phyloP scores from a whole-genome alignment of 2,797 vertebrate genomes.

The Alectoris magna region DNA sequence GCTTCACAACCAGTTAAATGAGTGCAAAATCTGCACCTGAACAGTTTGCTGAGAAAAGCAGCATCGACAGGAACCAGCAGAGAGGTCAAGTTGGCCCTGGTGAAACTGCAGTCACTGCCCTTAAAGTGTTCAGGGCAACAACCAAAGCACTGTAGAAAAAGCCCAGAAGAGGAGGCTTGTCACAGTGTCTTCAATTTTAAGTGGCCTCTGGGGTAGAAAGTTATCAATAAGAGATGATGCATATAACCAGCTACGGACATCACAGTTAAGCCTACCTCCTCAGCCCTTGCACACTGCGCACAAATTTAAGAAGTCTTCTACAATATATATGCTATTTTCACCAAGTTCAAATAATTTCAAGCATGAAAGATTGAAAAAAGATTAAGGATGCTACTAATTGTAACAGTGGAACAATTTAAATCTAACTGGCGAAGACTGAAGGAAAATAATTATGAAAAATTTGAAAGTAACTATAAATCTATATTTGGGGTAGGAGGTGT shows the following conservation, averaged over 20 bases:
- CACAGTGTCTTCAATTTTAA: neutral
- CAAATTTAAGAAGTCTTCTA: neutral
- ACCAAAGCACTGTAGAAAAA: neutral
- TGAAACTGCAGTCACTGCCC: neutral
- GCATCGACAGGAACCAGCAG: neutral
- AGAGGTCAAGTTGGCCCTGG: neutral
- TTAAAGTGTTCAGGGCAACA: neutral
- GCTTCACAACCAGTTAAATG: neutral
- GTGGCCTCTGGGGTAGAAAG: fast-evolving
- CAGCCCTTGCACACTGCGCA: neutral
- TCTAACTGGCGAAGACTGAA: neutral
- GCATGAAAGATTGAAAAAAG: neutral
- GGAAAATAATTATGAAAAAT: neutral
- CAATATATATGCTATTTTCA: neutral
- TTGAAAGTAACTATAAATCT: neutral
- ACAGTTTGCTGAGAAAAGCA: neutral
- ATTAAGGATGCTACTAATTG: neutral
- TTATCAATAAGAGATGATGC: neutral
- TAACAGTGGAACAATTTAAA: neutral
- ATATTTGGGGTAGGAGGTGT: neutral
- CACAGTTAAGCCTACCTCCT: neutral
- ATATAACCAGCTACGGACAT: neutral
- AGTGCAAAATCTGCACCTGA: neutral
- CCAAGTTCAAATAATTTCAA: neutral
- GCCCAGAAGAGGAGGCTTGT: neutral